These are phyloP conservation scores for Mellivora capensis DNA, from an alignment of 2,113 vertebrate genomes.

Conservation along the genomic window DNA sequence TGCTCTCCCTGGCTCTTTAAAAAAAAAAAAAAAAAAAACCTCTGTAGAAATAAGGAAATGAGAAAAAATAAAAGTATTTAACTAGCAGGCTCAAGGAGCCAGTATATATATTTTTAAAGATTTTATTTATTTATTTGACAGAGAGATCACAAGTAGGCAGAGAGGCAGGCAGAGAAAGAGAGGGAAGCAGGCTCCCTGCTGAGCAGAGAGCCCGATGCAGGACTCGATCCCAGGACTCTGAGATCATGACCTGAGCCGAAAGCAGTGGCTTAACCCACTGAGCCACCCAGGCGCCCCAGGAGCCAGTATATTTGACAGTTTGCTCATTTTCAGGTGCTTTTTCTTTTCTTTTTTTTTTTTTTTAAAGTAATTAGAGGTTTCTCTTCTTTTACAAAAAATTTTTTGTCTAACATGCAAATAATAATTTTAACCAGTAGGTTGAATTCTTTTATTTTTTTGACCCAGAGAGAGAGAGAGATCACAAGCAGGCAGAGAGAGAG, in stretches of 20 bases:
- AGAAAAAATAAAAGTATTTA: neutral
- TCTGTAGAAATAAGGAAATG: neutral
- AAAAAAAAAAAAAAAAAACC: neutral
- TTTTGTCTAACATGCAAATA: neutral
- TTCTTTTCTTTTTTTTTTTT: neutral
- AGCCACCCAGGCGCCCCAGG: too few relatives aligned
- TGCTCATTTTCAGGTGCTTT: neutral
- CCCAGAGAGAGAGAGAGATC: too few relatives aligned
- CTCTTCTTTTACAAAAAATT: neutral
- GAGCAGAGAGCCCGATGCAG: too few relatives aligned
- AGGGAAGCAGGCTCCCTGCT: too few relatives aligned
- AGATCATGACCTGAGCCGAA: too few relatives aligned
- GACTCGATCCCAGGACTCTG: too few relatives aligned
- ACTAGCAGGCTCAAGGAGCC: neutral
- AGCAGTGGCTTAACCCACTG: too few relatives aligned
- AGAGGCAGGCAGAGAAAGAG: too few relatives aligned
- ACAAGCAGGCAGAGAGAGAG: too few relatives aligned
- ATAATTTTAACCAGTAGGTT: neutral
- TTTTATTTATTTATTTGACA: too few relatives aligned
- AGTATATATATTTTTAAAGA: too few relatives aligned
- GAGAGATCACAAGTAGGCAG: too few relatives aligned
- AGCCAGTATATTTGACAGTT: neutral
- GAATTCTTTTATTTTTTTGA: neutral
- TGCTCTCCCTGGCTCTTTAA: neutral
- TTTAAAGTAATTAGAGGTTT: neutral